Conservation (phyloP, 2,888 invertebrate genomes). For the Alviniconcha strummeri region DNA sequence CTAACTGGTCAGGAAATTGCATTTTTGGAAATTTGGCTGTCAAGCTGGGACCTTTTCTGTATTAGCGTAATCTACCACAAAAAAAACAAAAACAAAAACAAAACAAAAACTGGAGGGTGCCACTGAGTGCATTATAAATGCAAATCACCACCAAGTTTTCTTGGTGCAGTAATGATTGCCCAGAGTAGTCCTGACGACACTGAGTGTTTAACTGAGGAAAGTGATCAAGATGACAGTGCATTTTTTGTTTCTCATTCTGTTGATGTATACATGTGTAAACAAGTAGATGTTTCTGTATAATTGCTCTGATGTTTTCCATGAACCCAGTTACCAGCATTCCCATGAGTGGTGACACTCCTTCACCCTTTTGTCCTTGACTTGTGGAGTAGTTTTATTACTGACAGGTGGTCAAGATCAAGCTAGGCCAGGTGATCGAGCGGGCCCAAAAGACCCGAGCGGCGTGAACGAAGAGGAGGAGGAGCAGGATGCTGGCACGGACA, state of each 20-base stretch:
- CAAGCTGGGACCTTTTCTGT: too few relatives aligned
- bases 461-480: conserved; percentile 40
- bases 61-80: too few relatives aligned
- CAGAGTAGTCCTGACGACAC: too few relatives aligned
- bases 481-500: not conserved
- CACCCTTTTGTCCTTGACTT: not conserved
- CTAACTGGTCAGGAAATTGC: too few relatives aligned
- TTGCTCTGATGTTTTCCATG: not conserved
- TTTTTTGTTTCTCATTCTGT: not conserved
- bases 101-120: too few relatives aligned
- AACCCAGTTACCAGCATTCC: not conserved
- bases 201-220: too few relatives aligned
- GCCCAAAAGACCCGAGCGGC: not conserved
- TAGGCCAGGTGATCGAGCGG: not conserved
- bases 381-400: not conserved
- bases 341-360: not conserved
- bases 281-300: not conserved
- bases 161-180: too few relatives aligned
- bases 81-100: too few relatives aligned
- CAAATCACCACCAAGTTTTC: too few relatives aligned
- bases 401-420: not conserved
- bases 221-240: too few relatives aligned
- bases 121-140: too few relatives aligned
- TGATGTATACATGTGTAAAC: not conserved
- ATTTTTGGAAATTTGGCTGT: too few relatives aligned